These are phyloP conservation scores for Candoia aspera DNA, from an alignment of 2,113 vertebrate genomes.

Conservation along the genomic window DNA sequence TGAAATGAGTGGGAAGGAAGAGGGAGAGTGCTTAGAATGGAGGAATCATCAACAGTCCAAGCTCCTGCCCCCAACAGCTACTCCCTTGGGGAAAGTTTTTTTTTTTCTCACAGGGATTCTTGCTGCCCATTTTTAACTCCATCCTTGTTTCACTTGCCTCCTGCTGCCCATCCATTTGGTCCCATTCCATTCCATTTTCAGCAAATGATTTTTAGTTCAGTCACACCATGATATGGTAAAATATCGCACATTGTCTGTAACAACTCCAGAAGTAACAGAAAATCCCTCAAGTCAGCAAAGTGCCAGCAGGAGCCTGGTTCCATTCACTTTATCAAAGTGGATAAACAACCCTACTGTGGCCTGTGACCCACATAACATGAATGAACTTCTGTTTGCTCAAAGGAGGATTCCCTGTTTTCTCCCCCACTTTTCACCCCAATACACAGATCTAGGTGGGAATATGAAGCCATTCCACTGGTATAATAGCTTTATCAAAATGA, in stretches of 20 bases:
- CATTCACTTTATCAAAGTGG: neutral
- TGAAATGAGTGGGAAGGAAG: neutral
- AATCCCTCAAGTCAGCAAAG: neutral
- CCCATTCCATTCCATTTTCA: neutral
- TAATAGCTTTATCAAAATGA: neutral
- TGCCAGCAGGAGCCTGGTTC: neutral
- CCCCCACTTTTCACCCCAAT: neutral
- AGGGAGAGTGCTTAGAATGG: neutral
- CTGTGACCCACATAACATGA: neutral
- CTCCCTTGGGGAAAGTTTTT: neutral
- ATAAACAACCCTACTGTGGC: neutral
- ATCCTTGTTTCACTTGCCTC: neutral
- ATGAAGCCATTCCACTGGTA: too few species aligned
- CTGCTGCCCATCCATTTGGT: neutral
- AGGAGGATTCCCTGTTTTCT: neutral
- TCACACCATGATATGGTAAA: neutral
- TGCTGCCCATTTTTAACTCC: neutral
- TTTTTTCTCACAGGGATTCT: neutral
- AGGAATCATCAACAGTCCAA: neutral
- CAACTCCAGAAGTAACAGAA: neutral
- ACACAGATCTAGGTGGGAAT: neutral
- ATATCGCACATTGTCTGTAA: neutral
- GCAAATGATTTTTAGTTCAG: neutral
- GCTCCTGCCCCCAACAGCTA: neutral
- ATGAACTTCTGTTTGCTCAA: neutral